phyloP scores from a whole-genome alignment of 2,888 invertebrate species.

The Acanthococcus lagerstroemiae region DNA sequence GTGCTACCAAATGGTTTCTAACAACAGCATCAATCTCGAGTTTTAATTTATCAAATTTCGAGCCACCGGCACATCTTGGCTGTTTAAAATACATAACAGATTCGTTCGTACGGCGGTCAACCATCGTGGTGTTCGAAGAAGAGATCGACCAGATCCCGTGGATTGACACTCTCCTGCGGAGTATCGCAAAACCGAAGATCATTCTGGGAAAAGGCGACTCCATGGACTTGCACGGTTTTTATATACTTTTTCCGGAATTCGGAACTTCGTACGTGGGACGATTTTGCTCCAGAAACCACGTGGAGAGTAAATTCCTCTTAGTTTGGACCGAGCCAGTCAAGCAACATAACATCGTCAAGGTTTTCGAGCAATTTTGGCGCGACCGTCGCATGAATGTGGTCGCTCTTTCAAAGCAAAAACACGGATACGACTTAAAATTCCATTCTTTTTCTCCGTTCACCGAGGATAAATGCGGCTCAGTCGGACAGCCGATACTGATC shows the following conservation, averaged over 20 bases:
- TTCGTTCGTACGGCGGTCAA: not conserved
- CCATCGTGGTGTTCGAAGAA: slow-evolving; percentile 8
- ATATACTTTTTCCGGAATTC: slow-evolving; percentile 6
- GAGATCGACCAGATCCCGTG: slow-evolving; percentile 2
- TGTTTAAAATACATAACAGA: slow-evolving; percentile 8
- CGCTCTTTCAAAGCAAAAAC: slow-evolving; percentile 8
- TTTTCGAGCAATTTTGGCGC: slow-evolving; percentile 30
- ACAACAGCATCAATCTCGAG: too few relatives aligned
- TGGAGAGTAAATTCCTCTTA: slow-evolving; percentile 10
- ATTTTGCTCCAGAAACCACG: not conserved
- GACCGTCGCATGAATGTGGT: slow-evolving; percentile 25
- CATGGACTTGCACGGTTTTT: not conserved
- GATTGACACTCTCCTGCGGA: not conserved
- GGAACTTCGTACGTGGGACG: not conserved
- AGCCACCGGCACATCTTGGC: too few relatives aligned
- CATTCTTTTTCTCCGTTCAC: slow-evolving; percentile 37
- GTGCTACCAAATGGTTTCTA: too few relatives aligned
- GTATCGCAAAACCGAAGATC: not conserved
- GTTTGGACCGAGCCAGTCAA: slow-evolving; percentile 1
- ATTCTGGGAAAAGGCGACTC: not conserved
- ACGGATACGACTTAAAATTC: slow-evolving; percentile 14
- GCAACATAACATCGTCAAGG: not conserved
- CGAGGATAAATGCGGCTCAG: slow-evolving; percentile 35
- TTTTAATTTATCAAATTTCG: too few relatives aligned
- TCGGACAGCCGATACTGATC: slow-evolving; percentile 35